Percentiles rank a stretch among this genome's conserved stretches.
These are phyloP conservation scores for Eulithis prunata DNA, from an alignment of 2,888 invertebrate species.

Conservation along the genomic window DNA sequence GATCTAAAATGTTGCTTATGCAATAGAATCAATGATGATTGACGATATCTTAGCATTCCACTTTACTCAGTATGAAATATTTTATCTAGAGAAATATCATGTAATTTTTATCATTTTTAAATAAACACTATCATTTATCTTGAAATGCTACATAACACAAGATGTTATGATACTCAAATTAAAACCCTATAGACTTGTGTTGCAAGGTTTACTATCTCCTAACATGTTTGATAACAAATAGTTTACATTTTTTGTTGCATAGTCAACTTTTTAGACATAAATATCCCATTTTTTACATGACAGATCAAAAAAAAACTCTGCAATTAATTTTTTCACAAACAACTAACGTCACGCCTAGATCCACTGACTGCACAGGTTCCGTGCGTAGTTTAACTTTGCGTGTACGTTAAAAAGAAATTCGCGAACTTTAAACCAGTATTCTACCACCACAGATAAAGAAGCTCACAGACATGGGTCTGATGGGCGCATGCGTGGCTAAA, in stretches of 20 bases:
- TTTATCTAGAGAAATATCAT: neutral
- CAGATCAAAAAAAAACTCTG: too few species aligned
- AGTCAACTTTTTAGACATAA: too few species aligned
- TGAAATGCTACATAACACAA: neutral
- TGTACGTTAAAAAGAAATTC: too few species aligned
- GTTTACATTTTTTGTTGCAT: too few species aligned
- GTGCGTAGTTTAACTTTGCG: too few species aligned
- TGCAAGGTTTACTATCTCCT: neutral
- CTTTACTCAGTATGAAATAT: neutral
- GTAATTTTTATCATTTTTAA: neutral
- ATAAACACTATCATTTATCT: constrained; percentile 16
- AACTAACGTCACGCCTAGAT: too few species aligned
- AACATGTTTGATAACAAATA: too few species aligned
- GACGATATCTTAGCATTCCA: constrained; percentile 2
- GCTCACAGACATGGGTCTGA: constrained; percentile 88
- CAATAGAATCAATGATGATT: neutral
- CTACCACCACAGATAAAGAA: constrained; percentile 83
- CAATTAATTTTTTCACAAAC: too few species aligned
- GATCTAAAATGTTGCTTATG: too few species aligned
- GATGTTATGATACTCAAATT: neutral
- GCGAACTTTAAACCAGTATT: neutral
- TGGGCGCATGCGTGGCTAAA: constrained; percentile 87
- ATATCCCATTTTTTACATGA: too few species aligned
- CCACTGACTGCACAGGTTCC: too few species aligned
- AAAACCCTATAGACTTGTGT: constrained; percentile 1